A percentile compares a stretch with the other conserved stretches of the same genome.
These are phyloP conservation scores for Chaetodon auriga DNA, from an alignment of 2,113 vertebrate genomes.

Conservation along the genomic window DNA sequence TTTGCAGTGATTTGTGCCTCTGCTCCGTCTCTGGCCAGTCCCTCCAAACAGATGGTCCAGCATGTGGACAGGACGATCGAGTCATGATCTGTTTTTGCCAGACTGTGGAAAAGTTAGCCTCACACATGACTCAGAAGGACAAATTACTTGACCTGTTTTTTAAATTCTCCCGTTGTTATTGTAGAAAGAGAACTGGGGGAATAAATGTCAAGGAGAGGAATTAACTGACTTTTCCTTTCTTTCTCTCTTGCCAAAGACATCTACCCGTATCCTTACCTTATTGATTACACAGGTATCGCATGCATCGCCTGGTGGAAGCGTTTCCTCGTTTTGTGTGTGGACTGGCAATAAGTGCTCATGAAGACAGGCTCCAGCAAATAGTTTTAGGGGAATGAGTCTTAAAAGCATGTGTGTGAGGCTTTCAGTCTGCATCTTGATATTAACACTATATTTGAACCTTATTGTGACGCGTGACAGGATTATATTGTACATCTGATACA, in stretches of 20 bases:
- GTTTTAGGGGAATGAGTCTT: conserved; percentile 16
- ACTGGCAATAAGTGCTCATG: conserved; percentile 20
- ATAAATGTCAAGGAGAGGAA: conserved; percentile 8
- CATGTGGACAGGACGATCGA: background rate
- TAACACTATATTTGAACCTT: conserved; percentile 44
- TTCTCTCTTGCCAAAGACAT: conserved; percentile 78
- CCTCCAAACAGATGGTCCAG: conserved; percentile 28
- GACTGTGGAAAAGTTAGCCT: conserved; percentile 66
- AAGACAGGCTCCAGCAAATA: background rate
- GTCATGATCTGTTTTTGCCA: conserved; percentile 48
- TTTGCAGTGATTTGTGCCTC: conserved; percentile 1
- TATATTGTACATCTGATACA: background rate
- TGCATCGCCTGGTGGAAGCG: conserved; percentile 30
- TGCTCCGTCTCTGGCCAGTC: conserved; percentile 6
- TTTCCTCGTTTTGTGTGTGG: conserved; percentile 37
- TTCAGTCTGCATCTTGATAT: conserved; percentile 5
- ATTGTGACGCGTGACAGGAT: background rate
- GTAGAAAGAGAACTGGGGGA: conserved; percentile 15
- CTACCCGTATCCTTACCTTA: conserved; percentile 87
- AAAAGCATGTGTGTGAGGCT: conserved; percentile 49
- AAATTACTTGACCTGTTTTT: conserved; percentile 62
- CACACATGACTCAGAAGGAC: conserved; percentile 69
- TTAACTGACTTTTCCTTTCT: conserved; percentile 57
- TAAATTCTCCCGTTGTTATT: conserved; percentile 51
- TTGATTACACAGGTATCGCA: conserved; percentile 83